These are phyloP conservation scores for Silurus glanis DNA, from an alignment of 2,113 vertebrate species.

Conservation along the genomic window DNA sequence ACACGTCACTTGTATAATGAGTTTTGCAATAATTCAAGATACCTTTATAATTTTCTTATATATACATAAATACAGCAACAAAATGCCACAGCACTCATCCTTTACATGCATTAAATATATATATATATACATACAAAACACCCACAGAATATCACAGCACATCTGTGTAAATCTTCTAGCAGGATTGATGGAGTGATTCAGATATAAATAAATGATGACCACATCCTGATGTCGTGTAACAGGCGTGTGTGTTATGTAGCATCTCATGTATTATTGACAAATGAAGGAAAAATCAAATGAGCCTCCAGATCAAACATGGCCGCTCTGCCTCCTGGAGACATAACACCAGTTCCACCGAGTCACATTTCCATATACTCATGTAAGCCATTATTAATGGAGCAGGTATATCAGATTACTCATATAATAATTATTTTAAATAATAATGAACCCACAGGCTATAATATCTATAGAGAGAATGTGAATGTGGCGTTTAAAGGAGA, in stretches of 20 bases:
- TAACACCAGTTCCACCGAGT: not conserved
- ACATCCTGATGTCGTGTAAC: not conserved
- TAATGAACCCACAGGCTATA: not conserved
- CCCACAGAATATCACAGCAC: not conserved
- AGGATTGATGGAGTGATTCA: not conserved
- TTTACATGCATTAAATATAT: not conserved
- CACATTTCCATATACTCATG: not conserved
- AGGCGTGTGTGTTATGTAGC: not conserved
- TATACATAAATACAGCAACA: not conserved
- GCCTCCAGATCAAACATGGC: not conserved
- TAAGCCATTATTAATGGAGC: not conserved
- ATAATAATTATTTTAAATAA: not conserved
- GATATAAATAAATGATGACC: constrained; percentile 7
- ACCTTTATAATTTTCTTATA: not conserved
- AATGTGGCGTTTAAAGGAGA: not conserved
- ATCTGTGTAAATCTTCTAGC: not conserved
- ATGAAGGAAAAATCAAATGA: not conserved
- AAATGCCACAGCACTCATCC: not conserved
- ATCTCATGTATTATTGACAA: not conserved
- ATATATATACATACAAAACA: not conserved
- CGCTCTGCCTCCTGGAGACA: not conserved
- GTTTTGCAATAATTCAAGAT: not conserved
- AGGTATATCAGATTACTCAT: not conserved
- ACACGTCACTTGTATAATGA: not conserved
- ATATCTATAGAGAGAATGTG: not conserved